These are phyloP conservation scores for Drosophila siamana DNA, from an alignment of 2,888 invertebrate species.

Conservation along the genomic window DNA sequence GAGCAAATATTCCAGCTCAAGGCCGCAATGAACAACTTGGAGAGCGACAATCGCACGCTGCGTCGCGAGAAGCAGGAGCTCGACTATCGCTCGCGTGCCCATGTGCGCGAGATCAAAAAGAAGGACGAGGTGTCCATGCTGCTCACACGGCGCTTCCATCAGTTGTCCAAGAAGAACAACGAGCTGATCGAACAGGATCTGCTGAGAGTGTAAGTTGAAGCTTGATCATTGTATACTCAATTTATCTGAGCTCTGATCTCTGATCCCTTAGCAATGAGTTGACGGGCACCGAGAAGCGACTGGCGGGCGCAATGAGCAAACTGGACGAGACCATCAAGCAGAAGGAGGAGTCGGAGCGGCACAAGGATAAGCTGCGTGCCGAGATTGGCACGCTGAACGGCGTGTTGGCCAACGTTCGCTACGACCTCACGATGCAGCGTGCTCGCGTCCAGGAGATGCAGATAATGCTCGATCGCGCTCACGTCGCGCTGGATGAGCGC, in stretches of 20 bases:
- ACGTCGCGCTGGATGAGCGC: conserved; percentile 68
- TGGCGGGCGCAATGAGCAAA: not conserved
- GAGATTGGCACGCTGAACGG: conserved; percentile 37
- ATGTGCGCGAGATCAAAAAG: conserved; percentile 35
- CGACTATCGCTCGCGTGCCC: not conserved
- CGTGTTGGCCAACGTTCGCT: conserved; percentile 17
- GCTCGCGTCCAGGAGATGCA: conserved; percentile 31
- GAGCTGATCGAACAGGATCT: conserved; percentile 21
- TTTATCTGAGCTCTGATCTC: too few species aligned
- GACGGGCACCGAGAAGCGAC: conserved; percentile 29
- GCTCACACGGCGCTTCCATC: conserved; percentile 47
- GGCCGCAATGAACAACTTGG: not conserved
- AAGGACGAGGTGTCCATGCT: conserved; percentile 8
- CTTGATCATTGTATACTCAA: not conserved
- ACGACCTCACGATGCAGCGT: conserved; percentile 29
- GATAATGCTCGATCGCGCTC: conserved; percentile 9
- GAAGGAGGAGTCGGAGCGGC: conserved; percentile 29
- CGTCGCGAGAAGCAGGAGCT: conserved; percentile 6
- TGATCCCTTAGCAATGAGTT: conserved; percentile 40
- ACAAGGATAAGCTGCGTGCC: conserved; percentile 28
- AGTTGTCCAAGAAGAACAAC: conserved; percentile 39
- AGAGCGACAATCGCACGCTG: not conserved
- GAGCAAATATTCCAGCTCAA: conserved; percentile 8
- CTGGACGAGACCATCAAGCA: conserved; percentile 34
- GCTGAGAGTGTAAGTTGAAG: conserved; percentile 24